These are phyloP conservation scores for Crossocerus cetratus DNA, from an alignment of 2,888 invertebrate species.

Conservation along the genomic window DNA sequence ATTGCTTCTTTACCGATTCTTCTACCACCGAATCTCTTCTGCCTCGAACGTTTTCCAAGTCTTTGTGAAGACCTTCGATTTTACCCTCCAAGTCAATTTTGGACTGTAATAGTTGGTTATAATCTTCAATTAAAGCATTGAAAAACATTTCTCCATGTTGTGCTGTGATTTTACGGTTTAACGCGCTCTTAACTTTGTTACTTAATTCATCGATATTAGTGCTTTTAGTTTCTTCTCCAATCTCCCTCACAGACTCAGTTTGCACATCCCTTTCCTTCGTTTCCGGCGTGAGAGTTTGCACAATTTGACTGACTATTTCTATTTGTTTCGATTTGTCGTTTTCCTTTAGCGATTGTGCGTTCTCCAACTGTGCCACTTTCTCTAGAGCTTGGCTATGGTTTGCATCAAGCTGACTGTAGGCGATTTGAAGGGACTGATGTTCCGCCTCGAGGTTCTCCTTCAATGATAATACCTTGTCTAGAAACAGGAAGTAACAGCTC, in stretches of 20 bases:
- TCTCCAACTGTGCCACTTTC: constrained; percentile 55
- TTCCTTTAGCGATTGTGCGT: constrained; percentile 4
- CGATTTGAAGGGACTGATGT: constrained; percentile 79
- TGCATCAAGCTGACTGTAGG: constrained; percentile 77
- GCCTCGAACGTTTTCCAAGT: no score
- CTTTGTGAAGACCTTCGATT: no score
- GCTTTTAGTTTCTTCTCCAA: not conserved
- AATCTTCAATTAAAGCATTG: no score
- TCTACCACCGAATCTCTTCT: constrained; percentile 50
- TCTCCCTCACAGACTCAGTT: not conserved
- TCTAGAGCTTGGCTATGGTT: constrained; percentile 72
- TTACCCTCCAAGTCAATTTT: no score
- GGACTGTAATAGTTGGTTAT: no score
- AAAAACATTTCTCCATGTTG: no score
- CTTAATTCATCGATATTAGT: constrained; percentile 57
- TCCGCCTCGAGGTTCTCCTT: constrained; percentile 78
- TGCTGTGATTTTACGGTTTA: no score
- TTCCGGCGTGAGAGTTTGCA: constrained; percentile 37
- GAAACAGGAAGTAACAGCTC: not conserved
- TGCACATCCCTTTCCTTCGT: constrained; percentile 44
- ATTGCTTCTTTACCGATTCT: constrained; percentile 65
- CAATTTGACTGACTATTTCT: constrained; percentile 20
- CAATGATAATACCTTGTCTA: constrained; percentile 73
- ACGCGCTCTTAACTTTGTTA: constrained; percentile 17
- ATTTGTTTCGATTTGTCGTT: constrained; percentile 5